Percentiles rank a stretch among this genome's conserved stretches.
Conservation (phyloP, 1,140 invertebrate species). For the Drosophila erecta region DNA sequence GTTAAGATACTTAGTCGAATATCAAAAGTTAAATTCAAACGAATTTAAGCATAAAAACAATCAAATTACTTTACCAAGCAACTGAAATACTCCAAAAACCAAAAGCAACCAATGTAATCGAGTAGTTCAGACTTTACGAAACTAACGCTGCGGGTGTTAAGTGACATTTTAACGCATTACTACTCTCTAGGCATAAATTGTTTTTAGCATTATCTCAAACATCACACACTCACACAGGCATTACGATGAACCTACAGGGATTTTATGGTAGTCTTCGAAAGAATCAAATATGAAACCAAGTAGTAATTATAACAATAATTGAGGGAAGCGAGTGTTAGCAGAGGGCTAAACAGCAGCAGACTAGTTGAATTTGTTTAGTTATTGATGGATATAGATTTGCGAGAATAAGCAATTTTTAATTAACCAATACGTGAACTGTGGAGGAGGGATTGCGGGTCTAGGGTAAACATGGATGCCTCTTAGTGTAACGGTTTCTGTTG, state of each 20-base stretch:
- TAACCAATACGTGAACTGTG: slow-evolving; percentile 25
- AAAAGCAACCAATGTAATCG: slow-evolving; percentile 42
- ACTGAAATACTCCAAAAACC: slow-evolving; percentile 61
- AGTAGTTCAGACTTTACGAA: slow-evolving; percentile 32
- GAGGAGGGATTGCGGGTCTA: slow-evolving; percentile 71
- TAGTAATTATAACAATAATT: slow-evolving; percentile 47
- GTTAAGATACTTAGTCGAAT: slow-evolving; percentile 61
- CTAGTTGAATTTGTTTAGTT: slow-evolving; percentile 76
- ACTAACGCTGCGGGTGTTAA: slow-evolving; percentile 30
- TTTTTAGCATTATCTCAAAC: slow-evolving; percentile 51
- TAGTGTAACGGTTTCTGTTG: slow-evolving; percentile 81
- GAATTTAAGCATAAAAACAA: slow-evolving; percentile 82
- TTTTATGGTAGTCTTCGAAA: slow-evolving; percentile 81
- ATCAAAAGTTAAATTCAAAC: slow-evolving; percentile 80
- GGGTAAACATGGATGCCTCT: slow-evolving; percentile 72
- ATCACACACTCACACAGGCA: slow-evolving; percentile 46
- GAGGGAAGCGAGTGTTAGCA: background rate
- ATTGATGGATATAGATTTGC: slow-evolving; percentile 57
- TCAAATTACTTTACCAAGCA: slow-evolving; percentile 76
- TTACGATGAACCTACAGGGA: slow-evolving; percentile 81
- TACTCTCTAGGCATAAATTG: slow-evolving; percentile 41
- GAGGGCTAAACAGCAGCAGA: slow-evolving; percentile 27
- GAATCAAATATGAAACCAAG: slow-evolving; percentile 56
- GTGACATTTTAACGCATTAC: slow-evolving; percentile 45
- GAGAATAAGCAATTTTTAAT: slow-evolving; percentile 75